phyloP scores from a whole-genome alignment of 2,113 vertebrate species.

The Hassar affinis region DNA sequence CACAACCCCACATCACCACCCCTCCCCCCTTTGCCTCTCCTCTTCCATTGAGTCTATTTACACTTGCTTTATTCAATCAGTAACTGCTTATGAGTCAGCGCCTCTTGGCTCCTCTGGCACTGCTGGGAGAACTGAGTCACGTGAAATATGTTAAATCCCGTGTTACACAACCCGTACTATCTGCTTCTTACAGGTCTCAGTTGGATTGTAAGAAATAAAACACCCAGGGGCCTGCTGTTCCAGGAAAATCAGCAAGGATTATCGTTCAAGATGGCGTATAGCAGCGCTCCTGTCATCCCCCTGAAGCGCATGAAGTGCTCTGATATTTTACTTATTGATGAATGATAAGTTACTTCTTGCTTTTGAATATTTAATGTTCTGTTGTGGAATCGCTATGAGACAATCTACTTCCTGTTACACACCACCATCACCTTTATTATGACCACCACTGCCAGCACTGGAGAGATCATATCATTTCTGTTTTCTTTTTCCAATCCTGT shows the following conservation, averaged over 20 bases:
- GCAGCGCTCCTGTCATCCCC: background rate
- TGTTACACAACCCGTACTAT: constrained; percentile 4
- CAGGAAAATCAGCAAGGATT: background rate
- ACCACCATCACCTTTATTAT: background rate
- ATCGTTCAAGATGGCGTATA: background rate
- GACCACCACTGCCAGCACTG: no score
- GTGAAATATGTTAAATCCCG: background rate
- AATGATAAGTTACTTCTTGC: background rate
- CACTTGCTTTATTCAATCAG: constrained; percentile 71
- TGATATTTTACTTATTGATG: background rate
- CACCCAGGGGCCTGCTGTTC: background rate
- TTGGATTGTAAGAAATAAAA: background rate
- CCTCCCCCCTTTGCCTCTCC: constrained; percentile 46
- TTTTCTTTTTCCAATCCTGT: no score
- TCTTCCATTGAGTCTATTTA: constrained; percentile 58
- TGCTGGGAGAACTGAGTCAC: constrained; percentile 34
- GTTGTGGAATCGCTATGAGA: background rate
- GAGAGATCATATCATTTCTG: no score
- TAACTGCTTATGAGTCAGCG: constrained; percentile 69
- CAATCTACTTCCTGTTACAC: background rate
- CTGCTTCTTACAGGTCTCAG: background rate
- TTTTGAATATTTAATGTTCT: background rate
- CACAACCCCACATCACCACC: constrained; percentile 49
- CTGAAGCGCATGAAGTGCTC: background rate
- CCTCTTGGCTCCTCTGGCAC: constrained; percentile 31